phyloP scores from a whole-genome alignment of 2,797 vertebrate species.

The Pseudomugil gertrudae region DNA sequence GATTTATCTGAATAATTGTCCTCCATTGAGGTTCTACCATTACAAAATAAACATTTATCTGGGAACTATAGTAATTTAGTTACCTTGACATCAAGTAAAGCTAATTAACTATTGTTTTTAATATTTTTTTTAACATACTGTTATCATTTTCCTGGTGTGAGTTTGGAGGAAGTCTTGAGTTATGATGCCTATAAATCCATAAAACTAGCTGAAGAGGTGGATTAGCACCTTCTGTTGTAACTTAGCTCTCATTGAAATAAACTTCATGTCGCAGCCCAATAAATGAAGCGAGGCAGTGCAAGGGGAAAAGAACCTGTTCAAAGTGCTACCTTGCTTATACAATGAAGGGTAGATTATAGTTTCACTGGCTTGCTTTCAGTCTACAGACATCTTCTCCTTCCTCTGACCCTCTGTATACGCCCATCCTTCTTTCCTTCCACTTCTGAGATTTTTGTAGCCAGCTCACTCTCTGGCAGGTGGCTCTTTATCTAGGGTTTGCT shows the following conservation, averaged over 20 bases:
- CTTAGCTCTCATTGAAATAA: conserved; percentile 29
- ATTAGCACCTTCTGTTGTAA: conserved; percentile 37
- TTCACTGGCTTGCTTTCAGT: conserved; percentile 48
- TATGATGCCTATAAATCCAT: conserved; percentile 27
- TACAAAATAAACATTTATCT: neutral
- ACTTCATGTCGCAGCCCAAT: conserved; percentile 50
- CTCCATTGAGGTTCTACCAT: neutral
- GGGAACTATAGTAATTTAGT: neutral
- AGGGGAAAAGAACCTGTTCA: conserved; percentile 69
- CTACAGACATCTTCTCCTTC: conserved; percentile 68
- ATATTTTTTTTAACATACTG: neutral
- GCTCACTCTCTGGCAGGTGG: conserved; percentile 57
- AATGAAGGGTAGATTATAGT: conserved; percentile 73
- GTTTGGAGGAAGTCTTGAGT: conserved; percentile 1
- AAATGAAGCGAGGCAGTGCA: conserved; percentile 62
- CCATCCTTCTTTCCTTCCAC: conserved; percentile 27
- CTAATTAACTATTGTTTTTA: conserved; percentile 9
- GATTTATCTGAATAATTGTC: neutral
- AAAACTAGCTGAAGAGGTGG: conserved; percentile 26
- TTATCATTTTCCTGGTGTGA: neutral
- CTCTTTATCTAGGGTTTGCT: conserved; percentile 26
- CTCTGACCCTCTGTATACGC: conserved; percentile 45
- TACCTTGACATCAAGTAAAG: neutral
- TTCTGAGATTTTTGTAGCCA: conserved; percentile 12
- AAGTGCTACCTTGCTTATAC: conserved; percentile 57